These are phyloP conservation scores for Microctenopoma lineatum DNA, from an alignment of 2,797 vertebrate species.

Conservation along the genomic window DNA sequence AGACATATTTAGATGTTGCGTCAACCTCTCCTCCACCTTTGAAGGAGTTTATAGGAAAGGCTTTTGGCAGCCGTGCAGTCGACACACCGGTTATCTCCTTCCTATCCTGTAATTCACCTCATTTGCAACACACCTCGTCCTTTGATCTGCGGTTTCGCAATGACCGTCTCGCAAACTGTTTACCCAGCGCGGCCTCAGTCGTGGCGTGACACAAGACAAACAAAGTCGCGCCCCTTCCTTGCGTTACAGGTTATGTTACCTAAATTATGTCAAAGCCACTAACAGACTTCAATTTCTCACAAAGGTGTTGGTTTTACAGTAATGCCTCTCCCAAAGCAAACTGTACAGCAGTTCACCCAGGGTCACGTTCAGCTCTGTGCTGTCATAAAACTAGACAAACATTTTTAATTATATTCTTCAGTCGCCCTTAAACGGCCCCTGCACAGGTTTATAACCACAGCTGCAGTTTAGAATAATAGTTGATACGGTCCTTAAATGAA, in stretches of 20 bases:
- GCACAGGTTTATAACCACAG: too few species aligned
- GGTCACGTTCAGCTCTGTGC: background rate
- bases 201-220: slow-evolving; percentile 51
- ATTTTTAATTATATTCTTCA: background rate
- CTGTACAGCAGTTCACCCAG: background rate
- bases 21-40: slow-evolving; percentile 52
- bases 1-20: slow-evolving; percentile 59
- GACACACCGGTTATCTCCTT: slow-evolving; percentile 65
- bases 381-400: background rate
- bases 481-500: too few species aligned
- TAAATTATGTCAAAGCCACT: slow-evolving; percentile 5
- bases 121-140: slow-evolving; percentile 60
- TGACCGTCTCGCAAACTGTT: slow-evolving; percentile 56
- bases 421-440: too few species aligned
- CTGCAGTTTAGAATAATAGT: too few species aligned
- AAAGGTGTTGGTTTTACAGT: background rate
- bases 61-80: slow-evolving; percentile 61
- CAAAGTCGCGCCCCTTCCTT: slow-evolving; percentile 38
- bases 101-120: slow-evolving; percentile 60
- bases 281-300: background rate
- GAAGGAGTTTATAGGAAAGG: slow-evolving; percentile 51
- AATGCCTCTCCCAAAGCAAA: background rate
- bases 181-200: slow-evolving; percentile 42
- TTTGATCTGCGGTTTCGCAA: slow-evolving; percentile 65
- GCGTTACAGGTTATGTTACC: slow-evolving; percentile 39